Evolutionary conservation across 2,113 vertebrate genomes (phyloP), one percentile per base, ranked within the genome.

Genomic region (Melozone crissalis): DNA sequence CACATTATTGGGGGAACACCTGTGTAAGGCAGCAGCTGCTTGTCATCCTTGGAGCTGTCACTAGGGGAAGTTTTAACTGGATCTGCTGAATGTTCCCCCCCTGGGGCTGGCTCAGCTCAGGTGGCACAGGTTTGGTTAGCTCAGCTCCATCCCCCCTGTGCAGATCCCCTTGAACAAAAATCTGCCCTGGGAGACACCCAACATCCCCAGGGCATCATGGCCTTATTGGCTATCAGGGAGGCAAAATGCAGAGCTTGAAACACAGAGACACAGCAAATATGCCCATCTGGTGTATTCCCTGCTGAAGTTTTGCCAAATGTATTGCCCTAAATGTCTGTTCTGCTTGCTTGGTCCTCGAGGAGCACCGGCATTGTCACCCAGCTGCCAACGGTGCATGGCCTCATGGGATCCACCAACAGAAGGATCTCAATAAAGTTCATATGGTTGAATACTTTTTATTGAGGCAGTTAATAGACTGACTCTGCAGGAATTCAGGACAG

Each of bases 381-480:
- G 5, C 44, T 71, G 63, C 87, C 87, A 94, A 35, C 5, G 0
- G 65, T 46, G 88, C 81, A 94, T 86, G 79, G 93, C 88, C 94
- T 61, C 33, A 49, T 57, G 94, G 72, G 79, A 96, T 81, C 76
- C n/a, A 13, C 92, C 90, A 67, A 20, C 52, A 61, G 75, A 91
- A 90, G 80, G 79, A 75, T 84, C 87, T 90, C 96, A 72, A 0
- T 93, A 89, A 94, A 96, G 28, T 96, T 86, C 90, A 65, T 65
- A 72, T 1, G 65, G 68, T 43, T 97, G 92, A 88, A 96, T 84
- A 75, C 57, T 26, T 91, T 96, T 96, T 95, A 95, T 68, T 84
- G 93, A 92, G 88, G 95, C 49, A 94, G 65, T 81, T 95, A 96
- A 97, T 75, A 75, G 88, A 59, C 90, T 94, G 92, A 63, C 72